A percentile compares a stretch with the other conserved stretches of the same genome.
Conservation (phyloP, 2,797 vertebrate species). For the Numenius phaeopus region DNA sequence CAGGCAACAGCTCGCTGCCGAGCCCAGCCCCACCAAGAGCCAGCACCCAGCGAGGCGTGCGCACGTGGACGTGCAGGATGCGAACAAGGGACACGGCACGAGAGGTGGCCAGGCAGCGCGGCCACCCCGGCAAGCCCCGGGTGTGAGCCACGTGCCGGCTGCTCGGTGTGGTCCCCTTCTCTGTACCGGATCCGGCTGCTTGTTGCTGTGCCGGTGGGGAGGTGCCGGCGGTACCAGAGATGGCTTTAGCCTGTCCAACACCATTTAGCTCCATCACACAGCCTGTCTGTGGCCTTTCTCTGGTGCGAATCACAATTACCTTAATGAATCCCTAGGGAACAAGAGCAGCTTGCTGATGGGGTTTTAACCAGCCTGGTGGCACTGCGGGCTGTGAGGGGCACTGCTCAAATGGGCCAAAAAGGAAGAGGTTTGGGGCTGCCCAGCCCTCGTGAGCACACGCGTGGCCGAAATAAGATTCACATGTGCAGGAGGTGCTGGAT, state of each 20-base stretch:
- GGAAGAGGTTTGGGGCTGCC: neutral
- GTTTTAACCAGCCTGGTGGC: neutral
- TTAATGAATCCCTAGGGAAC: neutral
- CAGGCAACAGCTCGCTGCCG: neutral
- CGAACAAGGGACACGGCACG: accelerated
- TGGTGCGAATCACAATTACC: accelerated
- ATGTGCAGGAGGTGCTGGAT: accelerated
- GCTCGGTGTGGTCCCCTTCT: accelerated
- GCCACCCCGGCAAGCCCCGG: accelerated
- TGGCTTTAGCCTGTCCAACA: neutral
- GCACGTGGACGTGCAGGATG: accelerated
- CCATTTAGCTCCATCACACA: accelerated
- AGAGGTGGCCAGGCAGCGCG: neutral
- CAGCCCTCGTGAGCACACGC: accelerated
- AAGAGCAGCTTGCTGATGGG: accelerated
- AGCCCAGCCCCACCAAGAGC: neutral
- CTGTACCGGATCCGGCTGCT: accelerated
- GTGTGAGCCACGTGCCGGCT: accelerated
- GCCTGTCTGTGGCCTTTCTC: neutral
- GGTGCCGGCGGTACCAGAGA: accelerated
- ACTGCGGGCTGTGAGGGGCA: accelerated
- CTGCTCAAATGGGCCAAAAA: accelerated
- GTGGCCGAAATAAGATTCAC: accelerated
- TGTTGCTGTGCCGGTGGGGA: accelerated
- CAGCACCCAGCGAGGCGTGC: neutral